Evolutionary conservation across 92 coral and sea anemone genomes (phyloP).

Genomic region (Epizoanthus ramosus): DNA sequence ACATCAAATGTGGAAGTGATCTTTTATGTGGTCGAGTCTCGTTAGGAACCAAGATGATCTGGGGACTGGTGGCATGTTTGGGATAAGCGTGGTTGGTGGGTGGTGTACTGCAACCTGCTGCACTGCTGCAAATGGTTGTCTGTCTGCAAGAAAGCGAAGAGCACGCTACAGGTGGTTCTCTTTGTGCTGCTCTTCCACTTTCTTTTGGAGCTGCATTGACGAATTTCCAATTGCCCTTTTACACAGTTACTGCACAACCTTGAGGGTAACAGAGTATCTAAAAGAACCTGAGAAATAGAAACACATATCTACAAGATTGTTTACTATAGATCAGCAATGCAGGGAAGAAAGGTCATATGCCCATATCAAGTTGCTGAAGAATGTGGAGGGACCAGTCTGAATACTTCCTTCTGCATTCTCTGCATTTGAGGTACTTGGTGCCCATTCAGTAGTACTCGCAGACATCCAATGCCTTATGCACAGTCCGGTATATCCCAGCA

Average conservation of each 20-base stretch:
- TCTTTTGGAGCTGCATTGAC: not conserved
- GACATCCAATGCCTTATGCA: not conserved
- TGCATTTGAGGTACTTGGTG: slow-evolving; percentile 26
- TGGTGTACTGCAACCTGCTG: too few relatives aligned
- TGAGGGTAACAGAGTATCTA: slow-evolving; percentile 22
- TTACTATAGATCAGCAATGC: slow-evolving; percentile 25
- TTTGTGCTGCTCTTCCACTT: slow-evolving; percentile 24
- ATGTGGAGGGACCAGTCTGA: slow-evolving; percentile 19
- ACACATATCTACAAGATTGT: not conserved
- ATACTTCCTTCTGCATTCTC: slow-evolving; percentile 14
- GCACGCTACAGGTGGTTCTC: slow-evolving; percentile 17
- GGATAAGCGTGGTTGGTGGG: not conserved
- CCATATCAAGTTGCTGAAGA: slow-evolving; percentile 24
- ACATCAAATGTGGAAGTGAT: not conserved
- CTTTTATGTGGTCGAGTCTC: too few relatives aligned
- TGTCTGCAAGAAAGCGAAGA: slow-evolving; percentile 2
- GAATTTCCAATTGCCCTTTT: slow-evolving; percentile 27
- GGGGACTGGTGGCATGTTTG: not conserved
- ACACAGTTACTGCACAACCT: slow-evolving; percentile 1
- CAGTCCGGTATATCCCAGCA: slow-evolving; percentile 19
- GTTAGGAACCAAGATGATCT: not conserved
- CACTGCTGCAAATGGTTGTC: slow-evolving; percentile 4
- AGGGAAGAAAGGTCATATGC: slow-evolving; percentile 5
- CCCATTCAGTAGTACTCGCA: slow-evolving; percentile 8
- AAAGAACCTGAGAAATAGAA: not conserved